Percentiles rank a stretch among this genome's conserved stretches.
phyloP scores from a whole-genome alignment of 1,140 invertebrate genomes.

The Carcinoscorpius rotundicauda region DNA sequence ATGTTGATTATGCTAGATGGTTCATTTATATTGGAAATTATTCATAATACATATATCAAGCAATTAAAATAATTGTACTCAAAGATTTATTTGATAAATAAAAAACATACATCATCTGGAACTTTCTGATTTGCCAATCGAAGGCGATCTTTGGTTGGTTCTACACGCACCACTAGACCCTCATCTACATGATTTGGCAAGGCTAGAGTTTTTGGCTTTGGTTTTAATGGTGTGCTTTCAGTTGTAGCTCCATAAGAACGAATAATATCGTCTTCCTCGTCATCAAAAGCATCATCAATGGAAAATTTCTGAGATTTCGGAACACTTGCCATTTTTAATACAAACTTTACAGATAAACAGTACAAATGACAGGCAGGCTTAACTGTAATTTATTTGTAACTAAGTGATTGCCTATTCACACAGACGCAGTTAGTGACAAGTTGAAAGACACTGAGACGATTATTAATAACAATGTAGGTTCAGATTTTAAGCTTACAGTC shows the following conservation, averaged over 20 bases:
- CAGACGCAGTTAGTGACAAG: too few relatives aligned
- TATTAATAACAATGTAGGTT: too few relatives aligned
- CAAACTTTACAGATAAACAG: too few relatives aligned
- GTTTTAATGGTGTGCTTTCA: constrained; percentile 38
- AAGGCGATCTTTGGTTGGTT: constrained; percentile 13
- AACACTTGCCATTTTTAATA: too few relatives aligned
- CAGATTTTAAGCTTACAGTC: too few relatives aligned
- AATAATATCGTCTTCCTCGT: constrained; percentile 62
- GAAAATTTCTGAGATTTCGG: constrained; percentile 42
- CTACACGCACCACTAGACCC: constrained; percentile 21
- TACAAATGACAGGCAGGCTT: too few relatives aligned
- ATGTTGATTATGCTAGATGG: too few relatives aligned
- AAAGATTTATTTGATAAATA: constrained; percentile 19
- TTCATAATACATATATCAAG: too few relatives aligned
- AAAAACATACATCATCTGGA: constrained; percentile 13
- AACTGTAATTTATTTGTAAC: too few relatives aligned
- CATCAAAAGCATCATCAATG: constrained; percentile 68
- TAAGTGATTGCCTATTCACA: too few relatives aligned
- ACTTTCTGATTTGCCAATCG: constrained; percentile 18
- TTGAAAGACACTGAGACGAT: too few relatives aligned
- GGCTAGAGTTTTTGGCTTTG: constrained; percentile 25
- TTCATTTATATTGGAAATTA: too few relatives aligned
- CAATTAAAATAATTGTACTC: constrained; percentile 1
- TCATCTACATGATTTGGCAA: neutral
- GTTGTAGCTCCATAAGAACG: constrained; percentile 58